Conservation (phyloP, 2,888 invertebrate genomes). For the Andrena flavipes region DNA sequence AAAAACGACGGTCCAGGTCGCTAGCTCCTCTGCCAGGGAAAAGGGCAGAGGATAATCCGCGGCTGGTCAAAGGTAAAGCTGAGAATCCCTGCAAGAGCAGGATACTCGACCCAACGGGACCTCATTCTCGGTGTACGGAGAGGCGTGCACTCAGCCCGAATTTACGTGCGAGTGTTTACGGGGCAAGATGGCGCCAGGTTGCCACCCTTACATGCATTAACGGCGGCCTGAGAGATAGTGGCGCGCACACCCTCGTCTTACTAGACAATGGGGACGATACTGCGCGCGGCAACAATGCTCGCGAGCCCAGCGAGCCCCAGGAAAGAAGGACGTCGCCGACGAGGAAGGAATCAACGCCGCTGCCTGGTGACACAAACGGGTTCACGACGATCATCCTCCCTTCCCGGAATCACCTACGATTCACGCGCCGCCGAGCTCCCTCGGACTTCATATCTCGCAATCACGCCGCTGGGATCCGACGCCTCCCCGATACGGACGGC, state of each 20-base stretch:
- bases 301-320: constrained; percentile 31
- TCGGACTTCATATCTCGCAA: constrained; percentile 48
- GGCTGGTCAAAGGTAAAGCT: constrained; percentile 24
- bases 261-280: constrained; percentile 74
- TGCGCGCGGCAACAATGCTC: constrained; percentile 68
- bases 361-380: constrained; percentile 18
- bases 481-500: constrained; percentile 33
- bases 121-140: constrained; percentile 50
- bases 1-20: background rate
- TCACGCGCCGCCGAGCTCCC: constrained; percentile 27
- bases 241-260: constrained; percentile 51
- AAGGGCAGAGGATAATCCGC: constrained; percentile 41
- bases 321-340: constrained; percentile 44
- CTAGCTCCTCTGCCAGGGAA: background rate
- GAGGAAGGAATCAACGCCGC: constrained; percentile 21
- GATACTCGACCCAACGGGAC: constrained; percentile 58
- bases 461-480: constrained; percentile 43
- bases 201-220: constrained; percentile 75
- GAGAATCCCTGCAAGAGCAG: constrained; percentile 57
- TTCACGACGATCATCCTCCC: constrained; percentile 44
- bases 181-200: constrained; percentile 70
- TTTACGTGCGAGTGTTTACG: constrained; percentile 78
- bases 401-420: constrained; percentile 42
- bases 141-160: constrained; percentile 71
- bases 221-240: constrained; percentile 67